phyloP scores from a whole-genome alignment of 1,140 invertebrate species.

The Lasioglossum albipes region DNA sequence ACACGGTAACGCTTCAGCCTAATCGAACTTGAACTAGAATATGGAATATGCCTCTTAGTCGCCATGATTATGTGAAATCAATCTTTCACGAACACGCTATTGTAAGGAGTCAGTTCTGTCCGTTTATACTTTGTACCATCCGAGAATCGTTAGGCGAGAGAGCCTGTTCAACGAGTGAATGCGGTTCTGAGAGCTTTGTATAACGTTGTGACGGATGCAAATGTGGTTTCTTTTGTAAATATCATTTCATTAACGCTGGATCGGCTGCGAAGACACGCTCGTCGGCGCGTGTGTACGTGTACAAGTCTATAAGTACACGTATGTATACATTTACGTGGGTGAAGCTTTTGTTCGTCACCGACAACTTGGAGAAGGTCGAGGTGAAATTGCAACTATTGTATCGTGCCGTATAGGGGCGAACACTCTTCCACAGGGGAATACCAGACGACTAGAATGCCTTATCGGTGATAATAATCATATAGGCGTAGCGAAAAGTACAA shows the following conservation, averaged over 20 bases:
- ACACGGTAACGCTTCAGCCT: neutral
- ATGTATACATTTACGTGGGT: neutral
- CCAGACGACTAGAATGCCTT: slow-evolving; percentile 24
- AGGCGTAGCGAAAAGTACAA: slow-evolving; percentile 1
- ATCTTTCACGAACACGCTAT: neutral
- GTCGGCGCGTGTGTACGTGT: too few relatives aligned
- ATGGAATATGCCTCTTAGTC: neutral
- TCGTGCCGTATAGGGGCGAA: too few relatives aligned
- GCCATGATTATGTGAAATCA: neutral
- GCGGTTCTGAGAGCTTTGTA: slow-evolving; percentile 8
- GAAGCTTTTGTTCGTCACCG: neutral
- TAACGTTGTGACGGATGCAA: neutral
- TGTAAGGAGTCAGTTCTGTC: neutral
- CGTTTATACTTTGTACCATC: neutral
- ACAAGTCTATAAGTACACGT: neutral
- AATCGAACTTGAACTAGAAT: neutral
- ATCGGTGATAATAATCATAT: slow-evolving; percentile 28
- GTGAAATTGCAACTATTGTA: neutral
- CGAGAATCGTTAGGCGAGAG: neutral
- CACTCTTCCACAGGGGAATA: too few relatives aligned
- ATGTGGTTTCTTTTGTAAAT: slow-evolving; percentile 23
- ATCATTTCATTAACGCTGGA: neutral
- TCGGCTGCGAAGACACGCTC: neutral
- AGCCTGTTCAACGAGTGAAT: neutral
- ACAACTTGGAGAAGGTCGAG: neutral